Evolutionary conservation across 2,888 invertebrate genomes (phyloP), one percentile per base, ranked within the genome.

Genomic region (Rhaphigaster nebulosa): DNA sequence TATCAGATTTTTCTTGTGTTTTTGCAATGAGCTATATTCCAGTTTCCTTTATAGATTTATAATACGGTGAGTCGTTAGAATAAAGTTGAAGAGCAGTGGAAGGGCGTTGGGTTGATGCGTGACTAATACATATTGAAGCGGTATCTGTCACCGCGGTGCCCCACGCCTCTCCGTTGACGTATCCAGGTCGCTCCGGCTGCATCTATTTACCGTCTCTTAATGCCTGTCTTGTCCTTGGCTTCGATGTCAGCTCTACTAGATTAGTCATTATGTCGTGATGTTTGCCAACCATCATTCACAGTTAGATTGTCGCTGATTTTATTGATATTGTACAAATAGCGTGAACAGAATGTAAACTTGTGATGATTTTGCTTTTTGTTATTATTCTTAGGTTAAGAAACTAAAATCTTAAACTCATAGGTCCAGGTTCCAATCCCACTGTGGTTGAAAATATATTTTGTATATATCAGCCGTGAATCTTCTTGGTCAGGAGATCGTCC

Each of bases 251-350:
- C 60, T 60, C 26, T 60, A n/a, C n/a, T n/a, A 65, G 29, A 29
- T 65, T 65, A 65, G 65, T 65, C 65, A 65, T 29, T 29, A 29
- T 65, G 65, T 65, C 65, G 15, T 65, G 5, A 29, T 65, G 29
- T 65, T 65, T 65, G 65, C 29, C 65, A 65, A 65, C 65, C 65
- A 65, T 65, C 65, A n/a, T 65, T 65, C 65, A 65, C 65, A 65
- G 65, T 65, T 65, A 65, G 29, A 1, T 29, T 65, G 4, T 29
- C 18, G 15, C 0, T 13, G 23, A n/a, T 26, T n/a, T 60, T 60
- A 60, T 60, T 60, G 60, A n/a, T 60, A 45, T 45, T n/a, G n/a
- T n/a, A n/a, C n/a, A n/a, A n/a, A n/a, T n/a, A n/a, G n/a, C n/a
- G n/a, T n/a, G n/a, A n/a, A n/a, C n/a, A n/a, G n/a, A n/a, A n/a